Evolutionary conservation across 1,140 invertebrate genomes (phyloP).

Genomic region (Drosophila novamexicana): DNA sequence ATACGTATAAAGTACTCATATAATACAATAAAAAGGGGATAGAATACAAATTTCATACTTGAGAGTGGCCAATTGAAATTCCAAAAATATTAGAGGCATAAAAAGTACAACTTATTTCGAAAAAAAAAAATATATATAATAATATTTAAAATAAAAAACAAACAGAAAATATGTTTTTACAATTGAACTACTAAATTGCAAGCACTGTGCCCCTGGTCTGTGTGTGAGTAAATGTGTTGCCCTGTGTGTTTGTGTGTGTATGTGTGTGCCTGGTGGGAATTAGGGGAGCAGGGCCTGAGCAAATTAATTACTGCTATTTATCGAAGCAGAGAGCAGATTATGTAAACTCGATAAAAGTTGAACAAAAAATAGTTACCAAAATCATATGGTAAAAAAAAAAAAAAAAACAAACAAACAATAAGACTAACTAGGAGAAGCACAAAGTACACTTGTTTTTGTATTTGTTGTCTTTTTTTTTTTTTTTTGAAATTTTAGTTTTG

Average conservation of each 20-base stretch:
- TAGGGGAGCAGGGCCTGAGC: slow-evolving; percentile 3
- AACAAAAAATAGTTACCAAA: no score
- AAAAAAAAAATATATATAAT: slow-evolving; percentile 21
- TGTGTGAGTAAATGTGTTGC: slow-evolving; percentile 18
- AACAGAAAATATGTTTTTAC: slow-evolving; percentile 55
- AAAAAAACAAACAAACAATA: no score
- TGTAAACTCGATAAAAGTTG: neutral
- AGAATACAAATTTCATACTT: slow-evolving; percentile 11
- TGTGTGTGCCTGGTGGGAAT: slow-evolving; percentile 10
- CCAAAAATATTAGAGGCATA: neutral
- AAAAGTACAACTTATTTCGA: neutral
- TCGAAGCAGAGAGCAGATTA: neutral
- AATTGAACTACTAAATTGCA: slow-evolving; percentile 66
- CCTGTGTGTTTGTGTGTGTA: slow-evolving; percentile 9
- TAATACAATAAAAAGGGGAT: slow-evolving; percentile 32
- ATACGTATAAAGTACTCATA: slow-evolving; percentile 48
- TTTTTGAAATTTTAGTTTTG: neutral
- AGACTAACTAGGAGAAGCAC: neutral
- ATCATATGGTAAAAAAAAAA: no score
- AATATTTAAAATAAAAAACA: slow-evolving; percentile 34
- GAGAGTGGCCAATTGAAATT: slow-evolving; percentile 4
- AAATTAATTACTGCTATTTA: slow-evolving; percentile 2
- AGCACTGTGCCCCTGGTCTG: slow-evolving; percentile 62
- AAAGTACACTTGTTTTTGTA: slow-evolving; percentile 1
- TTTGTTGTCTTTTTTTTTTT: neutral